Conservation (phyloP, 2,113 vertebrate species). For the Calyptommatus sinebrachiatus region DNA sequence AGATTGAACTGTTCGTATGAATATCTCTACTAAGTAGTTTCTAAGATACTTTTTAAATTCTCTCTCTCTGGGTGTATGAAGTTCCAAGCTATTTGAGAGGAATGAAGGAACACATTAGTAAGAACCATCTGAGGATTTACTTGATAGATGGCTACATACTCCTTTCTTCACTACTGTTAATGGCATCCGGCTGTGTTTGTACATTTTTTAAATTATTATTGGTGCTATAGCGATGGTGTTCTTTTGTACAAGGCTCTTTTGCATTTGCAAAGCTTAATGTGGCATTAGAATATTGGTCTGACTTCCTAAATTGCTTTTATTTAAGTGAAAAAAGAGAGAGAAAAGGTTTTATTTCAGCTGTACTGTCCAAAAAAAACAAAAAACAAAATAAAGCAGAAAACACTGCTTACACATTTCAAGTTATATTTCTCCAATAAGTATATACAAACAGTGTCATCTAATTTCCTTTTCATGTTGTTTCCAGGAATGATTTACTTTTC, state of each 20-base stretch:
- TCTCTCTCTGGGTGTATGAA: background rate
- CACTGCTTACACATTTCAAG: background rate
- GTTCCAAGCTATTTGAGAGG: background rate
- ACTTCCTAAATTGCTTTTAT: slow-evolving; percentile 11
- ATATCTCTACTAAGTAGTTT: too few species aligned
- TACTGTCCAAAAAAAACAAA: background rate
- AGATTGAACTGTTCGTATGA: too few species aligned
- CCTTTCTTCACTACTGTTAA: background rate
- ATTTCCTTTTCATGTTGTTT: slow-evolving; percentile 9
- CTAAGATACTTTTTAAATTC: too few species aligned
- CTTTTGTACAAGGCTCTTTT: slow-evolving; percentile 7
- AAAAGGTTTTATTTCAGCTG: background rate
- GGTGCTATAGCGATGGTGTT: background rate
- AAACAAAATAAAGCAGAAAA: background rate
- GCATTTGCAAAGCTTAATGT: slow-evolving; percentile 4
- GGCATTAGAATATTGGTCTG: slow-evolving; percentile 19
- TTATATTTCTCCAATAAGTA: slow-evolving; percentile 1
- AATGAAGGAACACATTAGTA: background rate
- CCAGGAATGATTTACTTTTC: background rate
- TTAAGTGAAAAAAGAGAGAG: background rate
- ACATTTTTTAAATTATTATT: background rate
- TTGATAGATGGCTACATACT: slow-evolving; percentile 2
- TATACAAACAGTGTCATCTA: background rate
- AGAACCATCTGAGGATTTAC: background rate
- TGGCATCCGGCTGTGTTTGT: background rate